A percentile compares a stretch with the other conserved stretches of the same genome.
Conservation (phyloP, 1,140 invertebrate species). For the Hormaphis cornu region DNA sequence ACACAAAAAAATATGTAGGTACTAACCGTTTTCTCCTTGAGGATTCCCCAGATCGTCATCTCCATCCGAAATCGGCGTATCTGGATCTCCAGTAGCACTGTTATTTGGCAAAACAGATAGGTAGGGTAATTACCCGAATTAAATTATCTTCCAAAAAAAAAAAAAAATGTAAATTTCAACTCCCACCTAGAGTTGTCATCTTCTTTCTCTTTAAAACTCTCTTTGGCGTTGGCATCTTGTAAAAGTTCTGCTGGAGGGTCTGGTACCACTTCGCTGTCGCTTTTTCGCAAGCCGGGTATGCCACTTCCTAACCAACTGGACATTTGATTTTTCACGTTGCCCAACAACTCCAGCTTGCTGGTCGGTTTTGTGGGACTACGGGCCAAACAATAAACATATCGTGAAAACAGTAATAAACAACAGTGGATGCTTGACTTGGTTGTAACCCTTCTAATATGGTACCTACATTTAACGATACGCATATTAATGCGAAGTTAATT, state of each 20-base stretch:
- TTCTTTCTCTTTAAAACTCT: constrained; percentile 49
- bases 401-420: constrained; percentile 37
- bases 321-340: constrained; percentile 71
- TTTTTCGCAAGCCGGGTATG: constrained; percentile 53
- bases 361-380: constrained; percentile 58
- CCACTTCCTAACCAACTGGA: constrained; percentile 61
- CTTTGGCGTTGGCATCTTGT: constrained; percentile 46
- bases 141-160: neutral
- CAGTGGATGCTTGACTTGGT: too few species aligned
- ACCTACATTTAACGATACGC: too few species aligned
- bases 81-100: constrained; percentile 76
- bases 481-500: too few species aligned
- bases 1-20: neutral
- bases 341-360: constrained; percentile 65
- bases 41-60: constrained; percentile 10
- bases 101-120: constrained; percentile 37
- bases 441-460: too few species aligned
- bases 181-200: constrained; percentile 70
- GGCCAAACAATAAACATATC: constrained; percentile 35
- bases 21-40: constrained; percentile 27
- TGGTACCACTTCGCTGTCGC: constrained; percentile 31
- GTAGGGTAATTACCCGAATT: neutral
- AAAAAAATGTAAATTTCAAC: neutral
- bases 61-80: constrained; percentile 56
- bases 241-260: constrained; percentile 44